These are phyloP conservation scores for Machimus rusticus DNA, from an alignment of 2,888 invertebrate species.

Conservation along the genomic window DNA sequence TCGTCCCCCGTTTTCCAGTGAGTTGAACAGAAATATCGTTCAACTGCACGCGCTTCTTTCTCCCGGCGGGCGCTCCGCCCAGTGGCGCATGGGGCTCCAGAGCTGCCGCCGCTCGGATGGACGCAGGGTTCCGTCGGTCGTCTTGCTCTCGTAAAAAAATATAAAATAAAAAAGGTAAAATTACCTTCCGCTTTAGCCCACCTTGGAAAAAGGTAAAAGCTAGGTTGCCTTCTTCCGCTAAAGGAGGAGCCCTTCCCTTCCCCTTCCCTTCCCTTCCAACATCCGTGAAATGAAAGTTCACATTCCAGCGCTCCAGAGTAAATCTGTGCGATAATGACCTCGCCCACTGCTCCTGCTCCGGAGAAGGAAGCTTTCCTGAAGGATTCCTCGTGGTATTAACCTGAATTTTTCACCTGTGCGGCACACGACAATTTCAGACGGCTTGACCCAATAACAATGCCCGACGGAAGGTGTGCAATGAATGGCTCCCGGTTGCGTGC, in stretches of 20 bases:
- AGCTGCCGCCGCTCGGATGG: background rate
- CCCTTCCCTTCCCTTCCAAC: background rate
- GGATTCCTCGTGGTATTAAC: slow-evolving; percentile 20
- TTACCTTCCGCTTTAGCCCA: background rate
- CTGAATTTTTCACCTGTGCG: slow-evolving; percentile 5
- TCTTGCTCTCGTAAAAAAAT: background rate
- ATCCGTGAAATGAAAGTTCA: background rate
- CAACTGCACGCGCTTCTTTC: background rate
- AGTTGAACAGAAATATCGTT: background rate
- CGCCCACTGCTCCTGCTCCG: background rate
- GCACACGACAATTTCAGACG: slow-evolving; percentile 3
- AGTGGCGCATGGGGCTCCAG: background rate
- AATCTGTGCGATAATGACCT: slow-evolving; percentile 34
- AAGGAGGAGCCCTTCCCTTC: background rate
- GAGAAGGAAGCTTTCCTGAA: background rate
- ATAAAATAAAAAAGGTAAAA: background rate
- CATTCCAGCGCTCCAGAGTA: slow-evolving; percentile 6
- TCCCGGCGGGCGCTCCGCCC: background rate
- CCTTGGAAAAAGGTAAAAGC: background rate
- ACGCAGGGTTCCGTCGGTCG: background rate
- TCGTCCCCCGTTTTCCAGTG: background rate
- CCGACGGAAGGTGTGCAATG: background rate
- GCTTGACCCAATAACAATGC: slow-evolving; percentile 29
- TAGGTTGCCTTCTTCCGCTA: background rate
- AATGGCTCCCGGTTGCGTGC: background rate